These are phyloP conservation scores for Barnardius zonarius DNA, from an alignment of 2,113 vertebrate species.

Conservation along the genomic window DNA sequence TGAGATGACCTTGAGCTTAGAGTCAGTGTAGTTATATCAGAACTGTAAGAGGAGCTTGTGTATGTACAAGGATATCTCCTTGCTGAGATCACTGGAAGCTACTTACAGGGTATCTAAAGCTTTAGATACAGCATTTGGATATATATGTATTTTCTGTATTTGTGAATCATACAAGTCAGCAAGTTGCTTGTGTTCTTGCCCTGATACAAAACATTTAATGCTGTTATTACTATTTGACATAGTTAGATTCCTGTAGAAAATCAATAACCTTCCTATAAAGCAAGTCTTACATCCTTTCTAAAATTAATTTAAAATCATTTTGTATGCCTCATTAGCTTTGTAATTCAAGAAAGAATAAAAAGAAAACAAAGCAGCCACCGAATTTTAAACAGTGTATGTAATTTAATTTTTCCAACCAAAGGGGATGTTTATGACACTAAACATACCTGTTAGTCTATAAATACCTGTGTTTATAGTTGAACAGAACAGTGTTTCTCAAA, in stretches of 20 bases:
- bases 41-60: background rate
- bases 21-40: rapidly evolving
- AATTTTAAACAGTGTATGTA: slow-evolving; percentile 45
- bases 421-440: slow-evolving; percentile 46
- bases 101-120: background rate
- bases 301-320: slow-evolving; percentile 64
- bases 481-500: slow-evolving; percentile 17
- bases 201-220: slow-evolving; percentile 45
- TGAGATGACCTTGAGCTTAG: background rate
- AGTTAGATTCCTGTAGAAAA: slow-evolving; percentile 62
- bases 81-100: background rate
- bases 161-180: background rate
- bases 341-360: slow-evolving; percentile 64
- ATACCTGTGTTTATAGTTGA: slow-evolving; percentile 28
- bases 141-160: background rate
- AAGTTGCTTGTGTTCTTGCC: background rate
- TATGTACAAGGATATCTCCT: background rate
- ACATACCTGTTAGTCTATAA: slow-evolving; percentile 38
- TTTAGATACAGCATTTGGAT: background rate
- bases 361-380: slow-evolving; percentile 53
- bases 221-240: slow-evolving; percentile 50
- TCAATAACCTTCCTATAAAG: slow-evolving; percentile 53
- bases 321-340: slow-evolving; percentile 54
- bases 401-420: slow-evolving; percentile 50
- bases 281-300: slow-evolving; percentile 60